Conservation (phyloP, 2,888 invertebrate genomes). For the Iphiclides podalirius region DNA sequence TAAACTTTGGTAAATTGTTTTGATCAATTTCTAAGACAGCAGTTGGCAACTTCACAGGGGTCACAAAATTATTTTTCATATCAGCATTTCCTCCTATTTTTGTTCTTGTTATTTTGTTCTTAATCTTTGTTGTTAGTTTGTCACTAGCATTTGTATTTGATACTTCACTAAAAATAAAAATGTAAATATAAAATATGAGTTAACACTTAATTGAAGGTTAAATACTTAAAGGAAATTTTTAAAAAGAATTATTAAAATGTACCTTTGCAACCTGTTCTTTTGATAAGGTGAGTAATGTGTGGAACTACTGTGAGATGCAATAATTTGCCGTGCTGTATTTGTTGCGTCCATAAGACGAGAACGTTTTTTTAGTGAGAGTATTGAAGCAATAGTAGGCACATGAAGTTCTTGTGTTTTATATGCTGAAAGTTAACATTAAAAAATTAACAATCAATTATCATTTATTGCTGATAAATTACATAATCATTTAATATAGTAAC, state of each 20-base stretch:
- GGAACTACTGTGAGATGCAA: constrained; percentile 75
- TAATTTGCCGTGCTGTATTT: constrained; percentile 81
- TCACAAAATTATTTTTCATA: constrained; percentile 29
- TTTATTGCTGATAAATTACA: no score
- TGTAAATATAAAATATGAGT: no score
- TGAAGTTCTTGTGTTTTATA: constrained; percentile 73
- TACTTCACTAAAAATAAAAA: constrained; percentile 2
- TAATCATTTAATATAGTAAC: no score
- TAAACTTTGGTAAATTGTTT: constrained; percentile 56
- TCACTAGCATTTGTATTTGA: constrained; percentile 10
- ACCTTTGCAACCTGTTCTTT: constrained; percentile 30
- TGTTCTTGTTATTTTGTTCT: constrained; percentile 43
- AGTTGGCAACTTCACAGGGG: constrained; percentile 48
- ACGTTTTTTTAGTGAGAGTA: constrained; percentile 81
- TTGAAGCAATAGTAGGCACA: constrained; percentile 82
- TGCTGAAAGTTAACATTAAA: constrained; percentile 35
- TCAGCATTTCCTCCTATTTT: constrained; percentile 36
- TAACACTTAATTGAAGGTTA: no score
- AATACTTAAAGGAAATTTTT: no score
- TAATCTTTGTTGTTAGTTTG: constrained; percentile 52
- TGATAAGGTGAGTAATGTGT: constrained; percentile 47
- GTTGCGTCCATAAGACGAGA: constrained; percentile 82
- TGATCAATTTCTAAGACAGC: constrained; percentile 51
- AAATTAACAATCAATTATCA: no score
- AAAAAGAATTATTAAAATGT: no score